Percentiles rank a stretch among this genome's conserved stretches.
Conservation (phyloP, 2,888 invertebrate genomes). For the Labia minor region DNA sequence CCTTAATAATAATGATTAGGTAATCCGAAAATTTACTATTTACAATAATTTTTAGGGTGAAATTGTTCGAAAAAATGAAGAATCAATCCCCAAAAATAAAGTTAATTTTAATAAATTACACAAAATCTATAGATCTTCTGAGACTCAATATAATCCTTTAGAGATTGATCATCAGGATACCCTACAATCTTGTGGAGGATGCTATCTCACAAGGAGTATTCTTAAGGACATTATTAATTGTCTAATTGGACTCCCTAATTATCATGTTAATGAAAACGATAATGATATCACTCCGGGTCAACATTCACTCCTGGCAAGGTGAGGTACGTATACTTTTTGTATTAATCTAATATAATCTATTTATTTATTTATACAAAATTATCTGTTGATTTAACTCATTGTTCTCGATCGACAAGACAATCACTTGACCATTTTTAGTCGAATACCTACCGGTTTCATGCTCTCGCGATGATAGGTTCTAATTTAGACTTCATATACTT, state of each 20-base stretch:
- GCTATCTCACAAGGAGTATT: not conserved
- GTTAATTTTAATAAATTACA: no score
- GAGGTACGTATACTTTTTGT: constrained; percentile 1
- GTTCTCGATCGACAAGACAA: no score
- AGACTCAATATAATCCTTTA: not conserved
- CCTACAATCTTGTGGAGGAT: not conserved
- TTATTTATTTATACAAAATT: no score
- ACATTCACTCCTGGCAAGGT: not conserved
- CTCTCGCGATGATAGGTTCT: no score
- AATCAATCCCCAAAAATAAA: no score
- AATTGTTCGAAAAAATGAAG: not conserved
- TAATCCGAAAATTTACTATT: no score
- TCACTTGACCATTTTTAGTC: no score
- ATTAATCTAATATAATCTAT: no score
- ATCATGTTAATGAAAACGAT: not conserved
- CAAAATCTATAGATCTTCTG: not conserved
- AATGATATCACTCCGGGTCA: not conserved
- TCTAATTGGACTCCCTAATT: not conserved
- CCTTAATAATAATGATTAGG: no score
- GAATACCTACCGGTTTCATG: no score
- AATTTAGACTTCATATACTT: no score
- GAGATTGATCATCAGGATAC: not conserved
- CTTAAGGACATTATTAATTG: not conserved
- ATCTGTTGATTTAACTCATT: no score
- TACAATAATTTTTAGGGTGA: not conserved